Evolutionary conservation across 2,113 vertebrate species (phyloP).

Genomic region (Chascanopsetta lugubris): DNA sequence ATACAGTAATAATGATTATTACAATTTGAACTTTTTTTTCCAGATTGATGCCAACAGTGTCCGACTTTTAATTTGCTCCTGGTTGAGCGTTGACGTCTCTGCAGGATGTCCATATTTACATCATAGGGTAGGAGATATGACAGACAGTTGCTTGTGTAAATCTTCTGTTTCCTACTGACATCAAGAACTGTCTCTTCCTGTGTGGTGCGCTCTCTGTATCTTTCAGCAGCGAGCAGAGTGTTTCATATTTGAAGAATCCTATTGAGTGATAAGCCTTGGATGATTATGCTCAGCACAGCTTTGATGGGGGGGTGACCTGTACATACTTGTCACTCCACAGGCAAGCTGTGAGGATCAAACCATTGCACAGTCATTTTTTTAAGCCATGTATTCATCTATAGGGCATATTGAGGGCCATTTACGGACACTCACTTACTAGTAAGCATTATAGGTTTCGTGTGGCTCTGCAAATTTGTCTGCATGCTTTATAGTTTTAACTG

Average conservation of each 20-base stretch:
- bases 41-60: too few relatives aligned
- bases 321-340: conserved; percentile 18
- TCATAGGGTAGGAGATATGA: background rate
- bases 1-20: too few relatives aligned
- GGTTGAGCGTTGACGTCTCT: background rate
- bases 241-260: conserved; percentile 45
- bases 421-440: background rate
- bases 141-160: background rate
- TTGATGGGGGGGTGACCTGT: conserved; percentile 20
- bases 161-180: background rate
- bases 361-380: conserved; percentile 1
- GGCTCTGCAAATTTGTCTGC: conserved; percentile 23
- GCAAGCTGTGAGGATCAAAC: conserved; percentile 27
- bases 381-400: conserved; percentile 16
- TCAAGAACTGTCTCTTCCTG: background rate
- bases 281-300: conserved; percentile 35
- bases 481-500: conserved; percentile 27
- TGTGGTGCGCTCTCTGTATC: background rate
- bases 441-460: background rate
- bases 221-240: conserved; percentile 14
- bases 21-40: too few relatives aligned
- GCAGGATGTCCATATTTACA: background rate
- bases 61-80: too few relatives aligned
- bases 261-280: conserved; percentile 38
- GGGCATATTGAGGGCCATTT: background rate